These are phyloP conservation scores for Hedya salicella DNA, from an alignment of 2,888 invertebrate species.

Conservation along the genomic window DNA sequence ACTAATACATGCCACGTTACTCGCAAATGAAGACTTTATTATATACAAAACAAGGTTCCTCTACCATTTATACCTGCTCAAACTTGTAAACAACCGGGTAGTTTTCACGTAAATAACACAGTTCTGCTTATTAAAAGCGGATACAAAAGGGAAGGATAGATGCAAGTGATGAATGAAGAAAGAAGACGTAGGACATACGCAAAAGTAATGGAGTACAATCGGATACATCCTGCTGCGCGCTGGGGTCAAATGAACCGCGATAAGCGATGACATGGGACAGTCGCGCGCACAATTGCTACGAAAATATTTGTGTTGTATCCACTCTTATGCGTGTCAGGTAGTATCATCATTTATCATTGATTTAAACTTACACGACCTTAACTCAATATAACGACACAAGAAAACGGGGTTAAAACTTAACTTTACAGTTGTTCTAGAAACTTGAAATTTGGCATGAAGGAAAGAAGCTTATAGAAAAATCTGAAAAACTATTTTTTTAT, in stretches of 20 bases:
- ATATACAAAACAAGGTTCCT: neutral
- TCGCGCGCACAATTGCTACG: slow-evolving; percentile 47
- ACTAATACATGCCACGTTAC: no score
- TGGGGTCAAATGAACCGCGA: slow-evolving; percentile 67
- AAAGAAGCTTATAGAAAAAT: no score
- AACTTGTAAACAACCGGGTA: slow-evolving; percentile 8
- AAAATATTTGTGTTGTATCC: neutral
- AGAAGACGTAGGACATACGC: slow-evolving; percentile 16
- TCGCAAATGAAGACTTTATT: neutral
- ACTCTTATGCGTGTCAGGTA: no score
- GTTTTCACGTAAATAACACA: slow-evolving; percentile 14
- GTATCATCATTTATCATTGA: no score
- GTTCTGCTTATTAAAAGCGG: neutral
- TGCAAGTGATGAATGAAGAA: neutral
- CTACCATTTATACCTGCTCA: neutral
- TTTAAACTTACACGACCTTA: no score
- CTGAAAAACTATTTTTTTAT: no score
- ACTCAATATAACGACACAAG: no score
- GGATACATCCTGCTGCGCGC: slow-evolving; percentile 54
- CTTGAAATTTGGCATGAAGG: no score
- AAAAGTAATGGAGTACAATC: slow-evolving; percentile 46
- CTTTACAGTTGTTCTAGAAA: no score
- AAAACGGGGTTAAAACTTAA: no score
- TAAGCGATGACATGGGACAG: slow-evolving; percentile 60
- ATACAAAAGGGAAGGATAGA: neutral